Percentiles rank a stretch among this genome's conserved stretches.
Conservation (phyloP, 1,140 invertebrate species). For the Calephelis nemesis region DNA sequence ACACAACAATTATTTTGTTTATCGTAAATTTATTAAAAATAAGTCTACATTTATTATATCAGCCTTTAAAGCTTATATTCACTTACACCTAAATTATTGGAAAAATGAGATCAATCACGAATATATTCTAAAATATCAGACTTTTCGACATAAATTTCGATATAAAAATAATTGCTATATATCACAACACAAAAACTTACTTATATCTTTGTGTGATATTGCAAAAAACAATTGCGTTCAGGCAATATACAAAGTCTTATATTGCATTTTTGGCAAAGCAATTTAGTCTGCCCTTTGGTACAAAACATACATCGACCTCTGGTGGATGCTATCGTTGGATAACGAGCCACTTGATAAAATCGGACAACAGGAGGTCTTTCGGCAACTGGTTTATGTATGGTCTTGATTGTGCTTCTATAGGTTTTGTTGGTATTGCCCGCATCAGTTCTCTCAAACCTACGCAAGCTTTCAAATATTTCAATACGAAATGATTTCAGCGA, state of each 20-base stretch:
- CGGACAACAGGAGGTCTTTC: conserved; percentile 20
- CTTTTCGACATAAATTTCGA: too few species aligned
- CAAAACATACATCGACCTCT: conserved; percentile 19
- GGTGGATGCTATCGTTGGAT: conserved; percentile 5
- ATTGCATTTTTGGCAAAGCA: conserved; percentile 16
- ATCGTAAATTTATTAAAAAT: too few species aligned
- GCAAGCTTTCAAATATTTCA: conserved; percentile 8
- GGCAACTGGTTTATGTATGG: conserved; percentile 11
- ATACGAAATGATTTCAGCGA: conserved; percentile 1
- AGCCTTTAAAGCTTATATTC: background rate
- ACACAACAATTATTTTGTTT: too few species aligned
- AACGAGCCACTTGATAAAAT: conserved; percentile 15
- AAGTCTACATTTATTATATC: too few species aligned
- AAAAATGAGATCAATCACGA: background rate
- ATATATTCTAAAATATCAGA: conserved; percentile 8
- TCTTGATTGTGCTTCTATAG: background rate
- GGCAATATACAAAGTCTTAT: conserved; percentile 19
- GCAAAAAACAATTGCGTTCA: conserved; percentile 21
- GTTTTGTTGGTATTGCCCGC: background rate
- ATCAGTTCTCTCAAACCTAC: conserved; percentile 11
- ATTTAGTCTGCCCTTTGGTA: conserved; percentile 19
- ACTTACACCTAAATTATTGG: too few species aligned
- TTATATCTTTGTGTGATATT: conserved; percentile 19
- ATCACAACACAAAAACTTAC: conserved; percentile 7
- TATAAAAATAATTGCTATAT: conserved; percentile 3